Conservation (phyloP, 2,113 vertebrate genomes). For the Psilopsiagon aymara region DNA sequence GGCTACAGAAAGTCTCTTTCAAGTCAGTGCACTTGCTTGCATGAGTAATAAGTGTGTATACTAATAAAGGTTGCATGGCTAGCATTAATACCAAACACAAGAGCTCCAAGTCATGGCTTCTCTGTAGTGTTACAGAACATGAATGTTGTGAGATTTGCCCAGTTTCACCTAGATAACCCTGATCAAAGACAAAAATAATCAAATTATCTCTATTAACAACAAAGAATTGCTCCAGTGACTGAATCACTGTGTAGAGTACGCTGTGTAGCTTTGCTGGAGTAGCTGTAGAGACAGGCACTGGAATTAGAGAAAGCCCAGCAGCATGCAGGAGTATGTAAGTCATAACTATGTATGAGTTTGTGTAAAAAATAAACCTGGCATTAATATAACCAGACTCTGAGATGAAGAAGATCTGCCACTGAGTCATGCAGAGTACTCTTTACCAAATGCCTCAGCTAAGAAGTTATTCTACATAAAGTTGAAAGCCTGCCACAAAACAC, state of each 20-base stretch:
- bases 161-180: background rate
- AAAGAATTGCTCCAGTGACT: background rate
- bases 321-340: background rate
- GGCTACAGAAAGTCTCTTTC: background rate
- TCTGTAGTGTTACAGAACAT: background rate
- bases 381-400: conserved; percentile 28
- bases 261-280: background rate
- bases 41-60: background rate
- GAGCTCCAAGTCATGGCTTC: background rate
- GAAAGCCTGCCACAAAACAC: conserved; percentile 5
- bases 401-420: background rate
- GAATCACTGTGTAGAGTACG: background rate
- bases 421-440: conserved; percentile 14
- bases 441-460: conserved; percentile 6
- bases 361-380: conserved; percentile 41
- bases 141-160: background rate
- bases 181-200: background rate
- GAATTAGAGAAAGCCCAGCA: background rate
- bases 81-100: background rate
- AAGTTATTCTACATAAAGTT: background rate
- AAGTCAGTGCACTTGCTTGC: background rate
- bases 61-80: background rate
- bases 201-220: background rate
- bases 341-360: conserved; percentile 2
- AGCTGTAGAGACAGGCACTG: background rate